Base-by-base conservation (phyloP, 2,888 invertebrate genomes). In the Drosophila multiciliata region DNA sequence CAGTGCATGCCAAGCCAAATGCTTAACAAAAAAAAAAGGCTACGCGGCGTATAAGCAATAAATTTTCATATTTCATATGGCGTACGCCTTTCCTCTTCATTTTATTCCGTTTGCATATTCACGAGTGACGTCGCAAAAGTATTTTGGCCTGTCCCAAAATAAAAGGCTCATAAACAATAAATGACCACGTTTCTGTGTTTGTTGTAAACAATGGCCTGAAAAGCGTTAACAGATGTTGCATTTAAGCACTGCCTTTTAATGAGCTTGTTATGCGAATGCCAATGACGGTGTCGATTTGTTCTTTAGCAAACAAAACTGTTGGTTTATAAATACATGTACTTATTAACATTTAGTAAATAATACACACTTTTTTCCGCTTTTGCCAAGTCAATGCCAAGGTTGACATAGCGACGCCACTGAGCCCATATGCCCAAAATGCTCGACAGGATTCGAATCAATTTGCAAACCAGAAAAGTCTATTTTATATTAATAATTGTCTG, bases 1-100 rank as follows among this genome's bases (percentile, higher is more conserved):
- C 58, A 71, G 65, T 85, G 88, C 82, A 75, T 42, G 20, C 11
- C 12, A 8, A 36, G 64, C 45, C 55, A 74, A 73, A 80, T 80
- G 66, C 68, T 72, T 68, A 73, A 71, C 75, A 63, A 50, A 33
- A 60, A 82, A 33, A 61, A 50, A 35, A 69, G 72, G 61, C 60
- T 36, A 5, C 65, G 61, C 55, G 72, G 68, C 90, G 87, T 87
- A 87, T 87, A 74, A 89, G 90, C 73, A 90, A 87, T 87, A 90
- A 90, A 87, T 89, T 84, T 87, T 87, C 82, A 87, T 87, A 90
- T 90, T 87, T 87, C 77, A 77, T 78, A 78, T 78, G 72, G 66
- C 49, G 38, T 60, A 66, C 59, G 66, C 63, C 55, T 57, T 59
- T 52, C 38, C 45, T 49, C 23, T 26, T 4, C 8, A 11, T 50